A percentile compares a stretch with the other conserved stretches of the same genome.
phyloP scores from a whole-genome alignment of 2,888 invertebrate species.

The Clostera curtula region DNA sequence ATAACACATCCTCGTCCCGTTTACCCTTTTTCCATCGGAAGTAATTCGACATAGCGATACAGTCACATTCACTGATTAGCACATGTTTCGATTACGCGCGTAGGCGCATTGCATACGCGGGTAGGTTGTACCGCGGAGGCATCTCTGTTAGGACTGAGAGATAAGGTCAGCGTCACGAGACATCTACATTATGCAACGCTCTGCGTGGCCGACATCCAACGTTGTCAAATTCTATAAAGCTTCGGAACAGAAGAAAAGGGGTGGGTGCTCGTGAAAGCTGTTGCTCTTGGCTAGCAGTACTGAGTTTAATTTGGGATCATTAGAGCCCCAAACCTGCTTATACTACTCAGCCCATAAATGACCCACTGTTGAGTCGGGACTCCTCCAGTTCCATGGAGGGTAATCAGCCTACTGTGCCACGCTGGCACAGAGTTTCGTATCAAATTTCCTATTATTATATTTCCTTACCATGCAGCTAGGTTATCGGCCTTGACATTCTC shows the following conservation, averaged over 20 bases:
- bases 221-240: constrained; percentile 22
- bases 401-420: too few relatives aligned
- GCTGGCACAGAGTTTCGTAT: too few relatives aligned
- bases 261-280: too few relatives aligned
- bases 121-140: constrained; percentile 49
- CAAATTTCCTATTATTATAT: too few relatives aligned
- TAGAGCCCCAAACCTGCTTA: too few relatives aligned
- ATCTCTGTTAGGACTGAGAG: constrained; percentile 60
- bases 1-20: constrained; percentile 72
- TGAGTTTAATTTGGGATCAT: too few relatives aligned
- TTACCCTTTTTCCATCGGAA: constrained; percentile 81
- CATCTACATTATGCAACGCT: constrained; percentile 50
- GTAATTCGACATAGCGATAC: constrained; percentile 75
- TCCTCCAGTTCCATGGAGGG: too few relatives aligned
- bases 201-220: constrained; percentile 34
- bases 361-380: too few relatives aligned
- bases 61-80: constrained; percentile 27
- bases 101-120: constrained; percentile 25
- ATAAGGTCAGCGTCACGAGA: constrained; percentile 64
- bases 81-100: constrained; percentile 12
- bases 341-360: too few relatives aligned
- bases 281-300: too few relatives aligned
- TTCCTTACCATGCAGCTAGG: too few relatives aligned
- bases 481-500: too few relatives aligned
- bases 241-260: constrained; percentile 31